Evolutionary conservation across 1,140 invertebrate genomes (phyloP).

Genomic region (Condylostylus longicornis): DNA sequence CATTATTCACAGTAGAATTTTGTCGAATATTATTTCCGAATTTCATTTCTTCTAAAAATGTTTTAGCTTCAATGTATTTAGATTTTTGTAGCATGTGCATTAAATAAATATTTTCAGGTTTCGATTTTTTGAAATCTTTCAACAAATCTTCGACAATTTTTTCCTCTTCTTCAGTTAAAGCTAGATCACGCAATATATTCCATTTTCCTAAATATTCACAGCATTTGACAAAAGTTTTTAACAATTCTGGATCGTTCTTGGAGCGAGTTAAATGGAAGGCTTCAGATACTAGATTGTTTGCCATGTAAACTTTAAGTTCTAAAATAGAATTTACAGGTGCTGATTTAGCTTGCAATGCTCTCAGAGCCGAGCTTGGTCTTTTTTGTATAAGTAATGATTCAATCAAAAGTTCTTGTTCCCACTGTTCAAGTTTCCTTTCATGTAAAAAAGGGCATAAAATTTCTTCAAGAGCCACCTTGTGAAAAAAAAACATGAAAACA

Average conservation of each 20-base stretch:
- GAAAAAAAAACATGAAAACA: conserved; percentile 10
- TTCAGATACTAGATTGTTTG: conserved; percentile 18
- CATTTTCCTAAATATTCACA: conserved; percentile 15
- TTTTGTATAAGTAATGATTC: conserved; percentile 13
- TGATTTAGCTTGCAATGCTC: conserved; percentile 11
- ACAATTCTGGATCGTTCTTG: conserved; percentile 11
- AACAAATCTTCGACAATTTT: conserved; percentile 15
- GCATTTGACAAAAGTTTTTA: conserved; percentile 21
- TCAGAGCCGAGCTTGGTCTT: conserved; percentile 12
- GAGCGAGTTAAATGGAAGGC: conserved; percentile 23
- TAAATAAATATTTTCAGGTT: conserved; percentile 19
- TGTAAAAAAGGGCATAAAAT: conserved; percentile 31
- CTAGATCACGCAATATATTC: conserved; percentile 16
- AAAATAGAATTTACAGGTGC: conserved; percentile 9
- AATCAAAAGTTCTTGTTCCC: conserved; percentile 31
- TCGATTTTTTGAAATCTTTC: conserved; percentile 7
- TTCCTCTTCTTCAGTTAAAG: conserved; percentile 18
- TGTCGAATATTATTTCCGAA: background rate
- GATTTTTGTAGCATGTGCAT: conserved; percentile 22
- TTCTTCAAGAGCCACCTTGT: conserved; percentile 38
- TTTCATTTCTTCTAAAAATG: conserved; percentile 20
- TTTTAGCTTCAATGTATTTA: conserved; percentile 27
- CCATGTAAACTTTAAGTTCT: conserved; percentile 16
- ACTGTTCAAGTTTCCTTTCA: conserved; percentile 31
- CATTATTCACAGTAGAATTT: background rate